Evolutionary conservation across 2,888 invertebrate genomes (phyloP).

Genomic region (Macrophya annulata): DNA sequence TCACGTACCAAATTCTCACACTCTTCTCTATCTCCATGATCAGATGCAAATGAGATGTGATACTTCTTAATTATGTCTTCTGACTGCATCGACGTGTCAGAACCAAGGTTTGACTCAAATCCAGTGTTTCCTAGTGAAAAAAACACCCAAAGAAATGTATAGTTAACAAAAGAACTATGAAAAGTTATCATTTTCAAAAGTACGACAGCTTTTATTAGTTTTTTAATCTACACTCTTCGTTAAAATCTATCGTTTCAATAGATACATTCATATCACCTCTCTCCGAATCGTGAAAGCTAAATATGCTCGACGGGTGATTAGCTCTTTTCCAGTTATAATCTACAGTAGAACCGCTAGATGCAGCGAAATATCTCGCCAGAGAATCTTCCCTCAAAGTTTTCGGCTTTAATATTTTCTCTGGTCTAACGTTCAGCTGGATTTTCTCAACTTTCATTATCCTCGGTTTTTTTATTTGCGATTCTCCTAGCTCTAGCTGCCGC

Average conservation of each 20-base stretch:
- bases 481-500: not conserved
- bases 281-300: not conserved
- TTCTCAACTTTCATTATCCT: not conserved
- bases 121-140: not conserved
- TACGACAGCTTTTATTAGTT: not conserved
- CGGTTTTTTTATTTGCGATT: not conserved
- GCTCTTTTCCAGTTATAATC: not conserved
- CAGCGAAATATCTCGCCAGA: not conserved
- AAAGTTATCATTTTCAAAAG: not conserved
- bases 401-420: not conserved
- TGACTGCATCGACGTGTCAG: conserved; percentile 13
- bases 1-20: not conserved
- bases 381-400: not conserved
- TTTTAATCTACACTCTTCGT: not conserved
- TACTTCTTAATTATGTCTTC: conserved; percentile 22
- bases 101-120: not conserved
- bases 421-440: not conserved
- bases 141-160: no score
- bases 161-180: no score
- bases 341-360: not conserved
- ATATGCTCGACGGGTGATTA: not conserved
- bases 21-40: not conserved
- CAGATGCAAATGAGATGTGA: not conserved
- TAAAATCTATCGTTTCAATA: no score
- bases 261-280: not conserved